phyloP scores from a whole-genome alignment of 2,113 vertebrate genomes.

The Cyprinodon tularosa region DNA sequence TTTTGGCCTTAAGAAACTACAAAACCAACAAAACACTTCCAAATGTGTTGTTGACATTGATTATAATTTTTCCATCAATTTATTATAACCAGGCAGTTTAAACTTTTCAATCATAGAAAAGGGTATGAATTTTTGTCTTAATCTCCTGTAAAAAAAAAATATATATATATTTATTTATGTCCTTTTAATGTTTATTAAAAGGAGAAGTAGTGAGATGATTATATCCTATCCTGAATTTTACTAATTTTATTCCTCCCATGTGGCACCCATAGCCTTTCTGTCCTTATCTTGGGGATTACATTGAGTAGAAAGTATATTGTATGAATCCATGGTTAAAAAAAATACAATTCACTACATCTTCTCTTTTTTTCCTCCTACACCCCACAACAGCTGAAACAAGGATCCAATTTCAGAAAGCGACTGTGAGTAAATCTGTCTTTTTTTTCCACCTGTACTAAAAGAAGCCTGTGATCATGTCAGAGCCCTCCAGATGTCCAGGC shows the following conservation, averaged over 20 bases:
- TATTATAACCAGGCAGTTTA: too few species aligned
- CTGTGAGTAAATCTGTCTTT: slow-evolving; percentile 23
- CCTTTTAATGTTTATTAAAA: slow-evolving; percentile 21
- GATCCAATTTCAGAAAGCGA: slow-evolving; percentile 30
- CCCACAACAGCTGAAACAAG: slow-evolving; percentile 24
- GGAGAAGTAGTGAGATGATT: slow-evolving; percentile 24
- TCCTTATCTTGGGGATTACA: slow-evolving; percentile 55
- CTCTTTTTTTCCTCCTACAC: slow-evolving; percentile 18
- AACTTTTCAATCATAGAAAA: too few species aligned
- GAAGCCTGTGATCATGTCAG: slow-evolving; percentile 30
- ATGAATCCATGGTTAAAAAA: slow-evolving; percentile 39
- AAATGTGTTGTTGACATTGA: too few species aligned
- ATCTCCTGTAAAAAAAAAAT: slow-evolving; percentile 22
- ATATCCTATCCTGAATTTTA: slow-evolving; percentile 3
- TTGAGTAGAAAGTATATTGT: slow-evolving; percentile 56
- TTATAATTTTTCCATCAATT: too few species aligned
- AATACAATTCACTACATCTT: slow-evolving; percentile 19
- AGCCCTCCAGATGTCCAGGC: slow-evolving; percentile 33
- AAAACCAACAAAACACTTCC: background rate
- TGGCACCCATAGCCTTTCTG: slow-evolving; percentile 30
- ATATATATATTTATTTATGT: too few species aligned
- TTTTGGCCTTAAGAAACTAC: too few species aligned
- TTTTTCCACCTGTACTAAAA: slow-evolving; percentile 30
- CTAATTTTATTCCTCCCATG: slow-evolving; percentile 5
- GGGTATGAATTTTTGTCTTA: background rate